Percentiles rank a stretch among this genome's conserved stretches.
Conservation (phyloP, 2,797 vertebrate genomes). For the Silurus aristotelis region DNA sequence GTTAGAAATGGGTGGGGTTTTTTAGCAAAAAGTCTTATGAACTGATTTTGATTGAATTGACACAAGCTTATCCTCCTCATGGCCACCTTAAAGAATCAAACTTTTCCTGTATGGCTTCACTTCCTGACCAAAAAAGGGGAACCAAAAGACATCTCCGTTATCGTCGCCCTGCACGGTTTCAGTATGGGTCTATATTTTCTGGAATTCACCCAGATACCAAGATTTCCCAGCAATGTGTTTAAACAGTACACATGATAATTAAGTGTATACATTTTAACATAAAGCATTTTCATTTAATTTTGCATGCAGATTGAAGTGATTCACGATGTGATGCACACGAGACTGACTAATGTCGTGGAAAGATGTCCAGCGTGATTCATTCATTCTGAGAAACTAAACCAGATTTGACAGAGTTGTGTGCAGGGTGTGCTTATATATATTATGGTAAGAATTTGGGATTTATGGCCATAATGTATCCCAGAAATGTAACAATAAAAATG, state of each 20-base stretch:
- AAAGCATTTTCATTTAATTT: slow-evolving; percentile 13
- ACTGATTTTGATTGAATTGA: not conserved
- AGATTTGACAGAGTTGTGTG: not conserved
- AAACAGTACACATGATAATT: not conserved
- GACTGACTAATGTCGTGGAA: slow-evolving; percentile 10
- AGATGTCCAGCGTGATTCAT: slow-evolving; percentile 25
- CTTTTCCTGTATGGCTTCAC: not conserved
- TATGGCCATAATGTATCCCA: not conserved
- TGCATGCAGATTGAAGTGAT: not conserved
- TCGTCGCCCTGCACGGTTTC: not conserved
- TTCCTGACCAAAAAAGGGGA: not conserved
- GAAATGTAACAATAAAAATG: too few relatives aligned
- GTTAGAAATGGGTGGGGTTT: not conserved
- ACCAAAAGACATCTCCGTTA: not conserved
- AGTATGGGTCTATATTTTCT: not conserved
- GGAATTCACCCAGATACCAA: not conserved
- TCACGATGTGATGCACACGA: not conserved
- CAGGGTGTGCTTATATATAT: not conserved
- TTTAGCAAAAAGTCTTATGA: not conserved
- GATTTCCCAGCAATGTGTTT: not conserved
- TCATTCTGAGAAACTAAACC: not conserved
- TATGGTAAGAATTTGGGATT: not conserved
- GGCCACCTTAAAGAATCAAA: not conserved
- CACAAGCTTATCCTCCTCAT: not conserved
- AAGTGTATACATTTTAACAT: not conserved